Evolutionary conservation across 2,797 vertebrate genomes (phyloP), one percentile per base, ranked within the genome.

Genomic region (Poecilia wingei): DNA sequence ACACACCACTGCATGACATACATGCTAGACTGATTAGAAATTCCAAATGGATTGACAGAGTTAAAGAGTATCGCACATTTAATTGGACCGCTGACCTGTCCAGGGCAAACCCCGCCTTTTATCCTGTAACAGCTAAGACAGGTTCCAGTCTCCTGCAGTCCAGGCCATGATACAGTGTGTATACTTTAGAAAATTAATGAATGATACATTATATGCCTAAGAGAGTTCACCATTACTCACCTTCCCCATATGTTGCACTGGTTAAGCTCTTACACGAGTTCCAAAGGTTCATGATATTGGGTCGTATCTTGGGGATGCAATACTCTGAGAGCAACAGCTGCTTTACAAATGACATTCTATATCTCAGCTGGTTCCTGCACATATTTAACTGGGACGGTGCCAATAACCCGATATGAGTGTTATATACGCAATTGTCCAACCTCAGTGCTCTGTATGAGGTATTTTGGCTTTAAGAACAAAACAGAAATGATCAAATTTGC

Each of bases 281-380:
- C 31, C 36, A 46, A 47, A 77, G 66, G n/a, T 81, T 49, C 74
- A 72, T 51, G 64, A 86, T 68, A 79, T 66, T 53, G 53, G n/a
- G 77, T 77, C 78, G 80, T 77, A 55, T 80, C 61, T 69, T 33
- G 66, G 71, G 76, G 78, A 90, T 36, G 72, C 61, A 79, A 80
- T 57, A 81, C 78, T 49, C 85, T 61, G 16, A 75, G 80, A 76
- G 47, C 43, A 72, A 73, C 89, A 89, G 80, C 87, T 91, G 88
- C 57, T 76, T 43, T 41, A 74, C 72, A 72, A 83, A 81, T 72
- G 79, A 87, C 57, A 79, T 45, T 71, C 74, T 74, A n/a, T 71
- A 43, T 82, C 46, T 75, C 71, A 47, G 25, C 47, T 59, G 13
- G 49, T 79, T 51, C 61, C 45, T 82, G 59, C 28, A 83, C 49